Percentiles rank a stretch among this genome's conserved stretches.
Conservation (phyloP, 1,140 invertebrate species). For the Pseudachorutes palmiensis region DNA sequence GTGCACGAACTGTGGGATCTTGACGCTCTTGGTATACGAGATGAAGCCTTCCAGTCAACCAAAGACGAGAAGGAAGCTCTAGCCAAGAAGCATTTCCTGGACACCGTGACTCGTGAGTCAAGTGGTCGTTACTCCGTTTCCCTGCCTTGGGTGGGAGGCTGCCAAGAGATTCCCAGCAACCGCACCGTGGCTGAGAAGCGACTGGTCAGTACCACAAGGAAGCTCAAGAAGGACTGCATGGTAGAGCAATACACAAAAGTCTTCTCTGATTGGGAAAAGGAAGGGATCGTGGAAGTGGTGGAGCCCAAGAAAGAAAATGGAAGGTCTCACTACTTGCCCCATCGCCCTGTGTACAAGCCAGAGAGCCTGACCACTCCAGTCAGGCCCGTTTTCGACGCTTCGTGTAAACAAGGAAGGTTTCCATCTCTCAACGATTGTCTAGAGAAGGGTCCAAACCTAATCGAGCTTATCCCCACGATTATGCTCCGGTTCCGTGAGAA, state of each 20-base stretch:
- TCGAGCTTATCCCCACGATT: slow-evolving; percentile 42
- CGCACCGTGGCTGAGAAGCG: not conserved
- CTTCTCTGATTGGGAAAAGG: slow-evolving; percentile 21
- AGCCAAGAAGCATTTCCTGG: slow-evolving; percentile 2
- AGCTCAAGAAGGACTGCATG: not conserved
- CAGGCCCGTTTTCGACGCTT: slow-evolving; percentile 38
- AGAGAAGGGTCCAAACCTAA: slow-evolving; percentile 42
- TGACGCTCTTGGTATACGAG: slow-evolving; percentile 35
- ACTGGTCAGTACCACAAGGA: slow-evolving; percentile 16
- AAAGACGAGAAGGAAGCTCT: slow-evolving; percentile 9
- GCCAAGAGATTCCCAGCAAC: slow-evolving; percentile 17
- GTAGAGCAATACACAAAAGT: slow-evolving; percentile 12
- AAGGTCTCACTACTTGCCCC: slow-evolving; percentile 32
- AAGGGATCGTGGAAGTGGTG: slow-evolving; percentile 32
- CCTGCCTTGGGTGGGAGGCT: slow-evolving; percentile 17
- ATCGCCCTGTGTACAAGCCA: slow-evolving; percentile 33
- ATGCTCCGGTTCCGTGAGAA: slow-evolving; percentile 42
- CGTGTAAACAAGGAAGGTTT: slow-evolving; percentile 30
- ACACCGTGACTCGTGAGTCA: not conserved
- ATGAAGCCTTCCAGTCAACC: not conserved
- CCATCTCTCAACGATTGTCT: slow-evolving; percentile 43
- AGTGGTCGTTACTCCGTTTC: slow-evolving; percentile 16
- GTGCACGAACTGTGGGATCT: slow-evolving; percentile 41
- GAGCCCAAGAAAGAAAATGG: not conserved
- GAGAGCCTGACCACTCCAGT: slow-evolving; percentile 29